Evolutionary conservation across 2,113 vertebrate species (phyloP).

Genomic region (Gymnogyps californianus): DNA sequence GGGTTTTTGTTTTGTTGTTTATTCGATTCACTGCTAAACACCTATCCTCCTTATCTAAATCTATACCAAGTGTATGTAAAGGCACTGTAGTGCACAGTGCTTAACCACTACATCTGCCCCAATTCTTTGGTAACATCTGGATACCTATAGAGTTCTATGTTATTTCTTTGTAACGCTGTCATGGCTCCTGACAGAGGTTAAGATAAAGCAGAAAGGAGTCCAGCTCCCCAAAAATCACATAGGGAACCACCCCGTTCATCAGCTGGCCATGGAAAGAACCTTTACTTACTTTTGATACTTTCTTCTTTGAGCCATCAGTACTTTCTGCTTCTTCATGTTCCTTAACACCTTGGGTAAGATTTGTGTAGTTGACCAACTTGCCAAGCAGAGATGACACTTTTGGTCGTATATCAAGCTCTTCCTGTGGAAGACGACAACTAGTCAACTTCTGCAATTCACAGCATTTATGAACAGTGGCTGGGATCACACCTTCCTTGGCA

Average conservation of each 20-base stretch:
- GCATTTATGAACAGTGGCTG: not conserved
- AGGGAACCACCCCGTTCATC: not conserved
- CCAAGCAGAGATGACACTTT: conserved; percentile 96
- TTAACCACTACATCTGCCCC: not conserved
- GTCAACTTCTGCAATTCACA: not conserved
- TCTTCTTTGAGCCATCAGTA: conserved; percentile 77
- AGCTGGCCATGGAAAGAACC: not conserved
- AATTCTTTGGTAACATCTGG: not conserved
- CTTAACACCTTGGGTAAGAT: conserved; percentile 93
- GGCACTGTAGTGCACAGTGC: not conserved
- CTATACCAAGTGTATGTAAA: not conserved
- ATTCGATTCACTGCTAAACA: not conserved
- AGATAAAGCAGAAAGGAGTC: not conserved
- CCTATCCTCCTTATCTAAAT: not conserved
- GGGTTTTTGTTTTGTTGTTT: not conserved
- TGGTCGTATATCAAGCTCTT: conserved; percentile 95
- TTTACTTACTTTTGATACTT: conserved; percentile 86
- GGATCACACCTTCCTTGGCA: not conserved
- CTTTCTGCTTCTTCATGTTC: conserved; percentile 96
- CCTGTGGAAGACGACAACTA: conserved; percentile 71
- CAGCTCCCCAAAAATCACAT: not conserved
- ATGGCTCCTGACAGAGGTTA: not conserved
- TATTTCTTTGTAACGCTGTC: not conserved
- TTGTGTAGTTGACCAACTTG: conserved; percentile 96
- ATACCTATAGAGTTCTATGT: not conserved